phyloP scores from a whole-genome alignment of 2,797 vertebrate genomes.

The Lophura swinhoii region DNA sequence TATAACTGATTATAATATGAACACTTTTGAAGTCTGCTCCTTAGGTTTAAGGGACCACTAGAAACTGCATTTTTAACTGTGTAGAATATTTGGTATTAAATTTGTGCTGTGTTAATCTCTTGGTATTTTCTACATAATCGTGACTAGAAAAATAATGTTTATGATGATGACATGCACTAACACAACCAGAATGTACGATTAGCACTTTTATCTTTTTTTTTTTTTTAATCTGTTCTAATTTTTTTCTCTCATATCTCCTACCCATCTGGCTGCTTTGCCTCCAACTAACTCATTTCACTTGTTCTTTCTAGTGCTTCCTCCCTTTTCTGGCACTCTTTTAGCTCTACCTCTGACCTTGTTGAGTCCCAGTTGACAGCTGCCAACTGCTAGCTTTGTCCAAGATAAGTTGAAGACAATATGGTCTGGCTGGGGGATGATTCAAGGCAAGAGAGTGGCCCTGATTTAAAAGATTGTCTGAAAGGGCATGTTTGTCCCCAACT shows the following conservation, averaged over 20 bases:
- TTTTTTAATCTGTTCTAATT: background rate
- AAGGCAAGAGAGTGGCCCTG: slow-evolving; percentile 31
- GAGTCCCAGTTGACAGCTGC: background rate
- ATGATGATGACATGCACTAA: background rate
- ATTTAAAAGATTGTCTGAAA: slow-evolving; percentile 59
- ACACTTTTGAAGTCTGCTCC: background rate
- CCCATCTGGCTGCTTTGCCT: background rate
- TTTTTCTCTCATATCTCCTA: background rate
- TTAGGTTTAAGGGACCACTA: background rate
- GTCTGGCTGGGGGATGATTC: slow-evolving; percentile 14
- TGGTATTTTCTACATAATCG: background rate
- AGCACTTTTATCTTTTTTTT: background rate
- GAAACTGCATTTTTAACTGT: background rate
- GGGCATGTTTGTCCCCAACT: slow-evolving; percentile 66
- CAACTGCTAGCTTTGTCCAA: slow-evolving; percentile 21
- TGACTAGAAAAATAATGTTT: background rate
- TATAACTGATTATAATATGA: background rate
- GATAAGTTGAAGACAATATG: background rate
- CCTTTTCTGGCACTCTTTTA: background rate
- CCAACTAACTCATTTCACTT: background rate
- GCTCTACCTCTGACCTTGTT: background rate
- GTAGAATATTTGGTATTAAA: background rate
- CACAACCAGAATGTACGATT: background rate
- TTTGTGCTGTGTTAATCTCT: background rate
- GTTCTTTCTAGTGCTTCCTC: background rate